phyloP scores from a whole-genome alignment of 1,140 invertebrate genomes.

The Drosophila setifemur region DNA sequence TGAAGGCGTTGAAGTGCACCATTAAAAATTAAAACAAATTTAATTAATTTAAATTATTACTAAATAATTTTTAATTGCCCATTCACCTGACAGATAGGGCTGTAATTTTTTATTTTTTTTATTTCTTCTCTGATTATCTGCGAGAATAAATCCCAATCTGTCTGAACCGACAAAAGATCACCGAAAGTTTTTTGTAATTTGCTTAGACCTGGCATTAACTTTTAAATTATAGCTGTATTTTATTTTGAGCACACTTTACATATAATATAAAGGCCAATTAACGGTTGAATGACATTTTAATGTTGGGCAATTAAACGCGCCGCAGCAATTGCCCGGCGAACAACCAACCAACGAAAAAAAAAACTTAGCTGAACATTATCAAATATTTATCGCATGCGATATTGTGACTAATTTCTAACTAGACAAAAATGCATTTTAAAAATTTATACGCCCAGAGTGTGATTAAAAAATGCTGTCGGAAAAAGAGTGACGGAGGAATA shows the following conservation, averaged over 20 bases:
- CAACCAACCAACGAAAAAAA: neutral
- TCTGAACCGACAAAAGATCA: neutral
- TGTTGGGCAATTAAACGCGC: slow-evolving; percentile 64
- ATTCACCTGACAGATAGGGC: neutral
- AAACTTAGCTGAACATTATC: slow-evolving; percentile 11
- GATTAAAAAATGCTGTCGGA: slow-evolving; percentile 58
- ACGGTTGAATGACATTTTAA: slow-evolving; percentile 79
- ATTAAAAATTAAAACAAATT: slow-evolving; percentile 1
- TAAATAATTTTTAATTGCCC: slow-evolving; percentile 8
- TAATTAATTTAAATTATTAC: slow-evolving; percentile 4
- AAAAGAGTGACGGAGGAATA: slow-evolving; percentile 12
- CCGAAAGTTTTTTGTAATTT: slow-evolving; percentile 10
- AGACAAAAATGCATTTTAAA: slow-evolving; percentile 62
- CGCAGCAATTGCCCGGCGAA: slow-evolving; percentile 15
- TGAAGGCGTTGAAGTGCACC: neutral
- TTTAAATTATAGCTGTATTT: slow-evolving; percentile 63
- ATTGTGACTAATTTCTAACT: slow-evolving; percentile 49
- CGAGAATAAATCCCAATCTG: neutral
- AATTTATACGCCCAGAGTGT: slow-evolving; percentile 71
- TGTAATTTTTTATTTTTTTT: neutral
- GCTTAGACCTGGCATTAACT: slow-evolving; percentile 52
- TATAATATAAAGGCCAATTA: slow-evolving; percentile 56
- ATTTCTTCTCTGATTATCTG: neutral
- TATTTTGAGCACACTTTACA: slow-evolving; percentile 68
- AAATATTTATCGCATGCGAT: slow-evolving; percentile 63